phyloP scores from a whole-genome alignment of 2,113 vertebrate species.

The Cryptotis parvus region DNA sequence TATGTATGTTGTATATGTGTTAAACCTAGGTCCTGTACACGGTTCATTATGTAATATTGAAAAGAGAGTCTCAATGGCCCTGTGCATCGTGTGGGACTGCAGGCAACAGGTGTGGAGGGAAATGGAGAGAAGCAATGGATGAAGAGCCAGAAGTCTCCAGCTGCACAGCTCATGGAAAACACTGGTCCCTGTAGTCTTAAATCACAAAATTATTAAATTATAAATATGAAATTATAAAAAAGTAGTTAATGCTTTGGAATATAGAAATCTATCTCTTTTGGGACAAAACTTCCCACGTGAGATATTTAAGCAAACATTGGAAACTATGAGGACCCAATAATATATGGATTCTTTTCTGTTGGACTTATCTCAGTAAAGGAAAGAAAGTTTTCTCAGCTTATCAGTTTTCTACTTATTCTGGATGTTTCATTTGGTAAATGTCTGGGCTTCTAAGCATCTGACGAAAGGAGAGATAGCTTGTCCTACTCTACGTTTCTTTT shows the following conservation, averaged over 20 bases:
- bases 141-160: background rate
- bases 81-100: background rate
- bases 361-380: background rate
- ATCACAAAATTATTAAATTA: background rate
- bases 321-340: background rate
- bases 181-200: background rate
- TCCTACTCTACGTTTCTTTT: no score
- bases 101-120: background rate
- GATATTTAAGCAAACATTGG: background rate
- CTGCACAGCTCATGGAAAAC: background rate
- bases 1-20: no score
- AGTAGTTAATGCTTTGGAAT: background rate
- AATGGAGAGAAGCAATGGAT: background rate
- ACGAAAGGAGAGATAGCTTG: no score
- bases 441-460: no score
- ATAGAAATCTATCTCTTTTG: background rate
- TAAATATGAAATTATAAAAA: background rate
- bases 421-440: no score
- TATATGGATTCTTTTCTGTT: background rate
- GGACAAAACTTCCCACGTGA: background rate
- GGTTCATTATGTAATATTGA: background rate
- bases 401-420: background rate
- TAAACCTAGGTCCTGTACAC: background rate
- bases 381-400: background rate
- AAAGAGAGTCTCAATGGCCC: background rate